Percentiles rank a stretch among this genome's conserved stretches.
These are phyloP conservation scores for Pionites leucogaster DNA, from an alignment of 2,113 vertebrate species.

Conservation along the genomic window DNA sequence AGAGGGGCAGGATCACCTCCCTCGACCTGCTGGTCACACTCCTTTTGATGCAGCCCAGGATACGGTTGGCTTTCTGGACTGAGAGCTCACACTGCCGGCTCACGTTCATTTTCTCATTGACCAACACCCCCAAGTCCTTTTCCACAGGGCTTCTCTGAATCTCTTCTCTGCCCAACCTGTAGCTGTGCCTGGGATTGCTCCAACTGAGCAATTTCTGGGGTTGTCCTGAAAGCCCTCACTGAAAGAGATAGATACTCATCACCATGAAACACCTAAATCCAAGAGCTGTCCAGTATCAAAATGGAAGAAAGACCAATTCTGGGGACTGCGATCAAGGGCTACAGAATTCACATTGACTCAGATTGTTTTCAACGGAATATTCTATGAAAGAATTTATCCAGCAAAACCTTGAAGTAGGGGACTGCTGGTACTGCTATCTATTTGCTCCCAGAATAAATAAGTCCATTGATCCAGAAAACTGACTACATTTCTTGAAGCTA, in stretches of 20 bases:
- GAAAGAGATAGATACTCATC: background rate
- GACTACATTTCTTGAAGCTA: background rate
- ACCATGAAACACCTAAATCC: background rate
- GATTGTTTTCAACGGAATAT: background rate
- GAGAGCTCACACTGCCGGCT: no score
- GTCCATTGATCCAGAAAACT: conserved; percentile 3
- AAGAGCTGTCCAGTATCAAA: background rate
- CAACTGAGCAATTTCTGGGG: no score
- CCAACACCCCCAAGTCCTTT: no score
- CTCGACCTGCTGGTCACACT: no score
- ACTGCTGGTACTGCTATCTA: background rate
- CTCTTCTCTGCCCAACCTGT: no score
- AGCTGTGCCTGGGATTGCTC: no score
- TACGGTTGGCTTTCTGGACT: no score
- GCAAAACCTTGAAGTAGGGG: background rate
- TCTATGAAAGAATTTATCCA: background rate
- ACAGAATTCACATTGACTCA: background rate
- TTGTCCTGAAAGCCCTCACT: background rate
- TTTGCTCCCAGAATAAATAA: background rate
- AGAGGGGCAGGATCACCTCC: no score
- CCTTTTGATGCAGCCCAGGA: no score
- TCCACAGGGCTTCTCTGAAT: no score
- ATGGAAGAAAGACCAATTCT: background rate
- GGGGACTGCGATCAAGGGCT: background rate
- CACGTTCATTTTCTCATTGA: no score